Evolutionary conservation across 2,797 vertebrate genomes (phyloP).

Genomic region (Buphagus erythrorhynchus): DNA sequence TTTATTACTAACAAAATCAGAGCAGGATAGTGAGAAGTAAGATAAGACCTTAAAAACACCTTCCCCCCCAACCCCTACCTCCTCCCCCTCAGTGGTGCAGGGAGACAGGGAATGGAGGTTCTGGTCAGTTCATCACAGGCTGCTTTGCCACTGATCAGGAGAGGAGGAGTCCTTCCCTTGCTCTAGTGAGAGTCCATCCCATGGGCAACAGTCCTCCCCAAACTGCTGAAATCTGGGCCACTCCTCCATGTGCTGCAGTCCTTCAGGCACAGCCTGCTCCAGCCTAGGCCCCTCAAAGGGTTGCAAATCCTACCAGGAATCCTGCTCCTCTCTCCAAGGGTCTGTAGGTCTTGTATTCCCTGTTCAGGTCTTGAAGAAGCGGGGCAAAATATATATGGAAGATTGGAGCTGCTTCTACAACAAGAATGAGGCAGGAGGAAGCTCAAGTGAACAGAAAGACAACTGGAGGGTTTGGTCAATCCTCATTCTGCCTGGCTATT

Average conservation of each 20-base stretch:
- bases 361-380: background rate
- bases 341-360: background rate
- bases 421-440: background rate
- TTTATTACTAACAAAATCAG: background rate
- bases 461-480: background rate
- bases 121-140: background rate
- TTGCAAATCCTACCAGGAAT: background rate
- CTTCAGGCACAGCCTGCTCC: background rate
- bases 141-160: background rate
- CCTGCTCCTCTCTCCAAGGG: background rate
- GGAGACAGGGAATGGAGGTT: background rate
- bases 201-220: accelerated
- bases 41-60: background rate
- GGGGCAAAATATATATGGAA: background rate
- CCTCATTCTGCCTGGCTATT: background rate
- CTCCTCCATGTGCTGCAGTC: background rate
- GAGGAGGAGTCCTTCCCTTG: background rate
- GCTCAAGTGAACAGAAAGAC: background rate
- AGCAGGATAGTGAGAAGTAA: background rate
- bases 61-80: background rate
- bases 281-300: accelerated
- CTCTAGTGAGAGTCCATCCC: background rate
- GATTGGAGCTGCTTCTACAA: background rate
- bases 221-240: background rate
- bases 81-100: background rate